Conservation (phyloP, 2,888 invertebrate species). For the Isotomurus palustris region DNA sequence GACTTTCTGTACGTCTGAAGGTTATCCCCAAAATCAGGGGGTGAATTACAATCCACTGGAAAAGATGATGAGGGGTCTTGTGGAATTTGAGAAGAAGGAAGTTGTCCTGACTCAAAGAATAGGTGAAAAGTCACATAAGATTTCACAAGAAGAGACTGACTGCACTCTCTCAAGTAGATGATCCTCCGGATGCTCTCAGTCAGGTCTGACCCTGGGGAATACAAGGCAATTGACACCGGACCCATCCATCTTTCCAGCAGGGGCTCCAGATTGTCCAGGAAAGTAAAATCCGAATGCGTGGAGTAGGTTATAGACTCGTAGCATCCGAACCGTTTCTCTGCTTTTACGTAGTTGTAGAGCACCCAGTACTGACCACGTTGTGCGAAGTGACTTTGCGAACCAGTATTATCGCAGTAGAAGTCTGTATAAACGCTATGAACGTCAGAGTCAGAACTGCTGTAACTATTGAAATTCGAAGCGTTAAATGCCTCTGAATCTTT, state of each 20-base stretch:
- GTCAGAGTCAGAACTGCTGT: too few relatives aligned
- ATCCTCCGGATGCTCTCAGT: constrained; percentile 72
- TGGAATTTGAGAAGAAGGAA: constrained; percentile 56
- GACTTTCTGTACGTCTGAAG: constrained; percentile 63
- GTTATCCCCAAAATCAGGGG: constrained; percentile 59
- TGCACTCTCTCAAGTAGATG: constrained; percentile 73
- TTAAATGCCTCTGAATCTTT: too few relatives aligned
- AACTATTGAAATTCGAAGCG: too few relatives aligned
- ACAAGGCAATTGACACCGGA: constrained; percentile 79
- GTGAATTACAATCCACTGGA: constrained; percentile 34
- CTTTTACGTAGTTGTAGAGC: constrained; percentile 76
- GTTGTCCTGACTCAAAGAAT: constrained; percentile 80
- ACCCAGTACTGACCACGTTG: constrained; percentile 84
- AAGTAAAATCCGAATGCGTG: constrained; percentile 86
- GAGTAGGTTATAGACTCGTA: constrained; percentile 85
- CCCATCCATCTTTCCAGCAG: constrained; percentile 82
- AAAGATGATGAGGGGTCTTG: constrained; percentile 16
- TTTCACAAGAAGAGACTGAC: constrained; percentile 61
- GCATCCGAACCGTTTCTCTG: constrained; percentile 64
- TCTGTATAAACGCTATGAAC: too few relatives aligned
- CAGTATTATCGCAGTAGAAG: constrained; percentile 63
- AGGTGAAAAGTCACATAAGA: constrained; percentile 82
- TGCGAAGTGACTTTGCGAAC: constrained; percentile 58
- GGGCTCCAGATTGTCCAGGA: constrained; percentile 81
- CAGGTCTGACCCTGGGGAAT: constrained; percentile 82